Evolutionary conservation across 2,113 vertebrate species (phyloP), one percentile per base, ranked within the genome.

Genomic region (Acrocephalus arundinaceus): DNA sequence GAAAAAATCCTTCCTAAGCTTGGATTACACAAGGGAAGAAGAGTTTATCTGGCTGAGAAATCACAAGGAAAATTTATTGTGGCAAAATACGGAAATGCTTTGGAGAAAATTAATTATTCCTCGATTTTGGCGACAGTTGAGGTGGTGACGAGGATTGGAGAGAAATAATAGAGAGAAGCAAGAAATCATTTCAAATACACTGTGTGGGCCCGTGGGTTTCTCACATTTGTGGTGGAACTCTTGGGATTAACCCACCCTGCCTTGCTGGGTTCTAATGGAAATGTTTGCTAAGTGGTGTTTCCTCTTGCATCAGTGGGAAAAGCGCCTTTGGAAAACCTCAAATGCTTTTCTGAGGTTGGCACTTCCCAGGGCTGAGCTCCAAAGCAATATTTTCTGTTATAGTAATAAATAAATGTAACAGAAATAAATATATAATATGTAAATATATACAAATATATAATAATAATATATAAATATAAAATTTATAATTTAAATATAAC

Each of bases 101-200:
- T 1, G 5, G 35, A 15, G 48, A 23, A 68, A 76, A 80, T 28
- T 0, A 22, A 33, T 51, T 12, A 25, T 94, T 65, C 22, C 67
- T 57, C 6, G 13, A 54, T 80, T 77, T 7, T 72, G 35, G 5
- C 0, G 2, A 3, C 2, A 11, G 0, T 4, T 11, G 51, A 16
- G 13, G 8, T 9, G 30, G 43, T 4, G 21, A 21, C 2, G 11
- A 8, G 7, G 13, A 57, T 58, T 11, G 33, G 52, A 39, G 52
- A 16, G 41, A 57, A 81, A 15, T 33, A 25, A 68, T 21, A 4
- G 78, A 39, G 19, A 58, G 63, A 45, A 41, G 2, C 12, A 49
- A 46, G 5, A n/a, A 89, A 51, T 70, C 4, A 11, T 15, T 48
- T 58, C 15, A 54, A 30, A 58, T 1, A 2, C 25, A 4, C 5